Conservation (phyloP, 2,888 invertebrate genomes). For the Dicranocentrus wangi region DNA sequence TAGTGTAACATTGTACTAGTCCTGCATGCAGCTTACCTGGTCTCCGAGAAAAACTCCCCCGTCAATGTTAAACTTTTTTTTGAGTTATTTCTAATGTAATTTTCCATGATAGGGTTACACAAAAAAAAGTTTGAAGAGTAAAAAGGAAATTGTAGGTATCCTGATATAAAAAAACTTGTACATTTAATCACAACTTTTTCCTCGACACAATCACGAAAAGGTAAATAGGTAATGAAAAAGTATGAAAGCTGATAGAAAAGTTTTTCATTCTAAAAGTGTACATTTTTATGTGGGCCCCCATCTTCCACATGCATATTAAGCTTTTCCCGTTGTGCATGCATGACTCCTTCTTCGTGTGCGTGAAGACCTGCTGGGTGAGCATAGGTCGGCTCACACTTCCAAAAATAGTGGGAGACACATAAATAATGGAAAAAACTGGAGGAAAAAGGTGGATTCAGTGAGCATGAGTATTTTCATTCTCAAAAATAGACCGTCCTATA, state of each 20-base stretch:
- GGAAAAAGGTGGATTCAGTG: constrained; percentile 18
- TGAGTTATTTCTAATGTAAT: constrained; percentile 15
- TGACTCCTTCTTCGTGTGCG: constrained; percentile 44
- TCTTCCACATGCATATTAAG: no score
- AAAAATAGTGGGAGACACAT: constrained; percentile 63
- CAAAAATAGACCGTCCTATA: not conserved
- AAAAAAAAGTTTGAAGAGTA: not conserved
- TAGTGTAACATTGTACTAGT: no score
- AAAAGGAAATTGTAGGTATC: constrained; percentile 23
- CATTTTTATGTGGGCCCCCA: constrained; percentile 10
- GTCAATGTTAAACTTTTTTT: no score
- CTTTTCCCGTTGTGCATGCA: no score
- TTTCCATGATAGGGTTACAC: constrained; percentile 8
- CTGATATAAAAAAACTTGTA: constrained; percentile 48
- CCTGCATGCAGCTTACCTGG: no score
- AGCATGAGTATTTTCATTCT: not conserved
- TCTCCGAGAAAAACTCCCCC: no score
- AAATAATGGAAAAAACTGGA: constrained; percentile 51
- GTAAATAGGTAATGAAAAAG: constrained; percentile 62
- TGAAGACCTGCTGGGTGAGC: constrained; percentile 58
- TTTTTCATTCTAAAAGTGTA: constrained; percentile 5
- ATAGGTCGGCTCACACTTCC: constrained; percentile 61
- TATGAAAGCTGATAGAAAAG: constrained; percentile 39
- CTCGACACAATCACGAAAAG: constrained; percentile 42
- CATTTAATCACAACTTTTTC: constrained; percentile 52